phyloP scores from a whole-genome alignment of 1,140 invertebrate species.

The Lasaia peninsularis region DNA sequence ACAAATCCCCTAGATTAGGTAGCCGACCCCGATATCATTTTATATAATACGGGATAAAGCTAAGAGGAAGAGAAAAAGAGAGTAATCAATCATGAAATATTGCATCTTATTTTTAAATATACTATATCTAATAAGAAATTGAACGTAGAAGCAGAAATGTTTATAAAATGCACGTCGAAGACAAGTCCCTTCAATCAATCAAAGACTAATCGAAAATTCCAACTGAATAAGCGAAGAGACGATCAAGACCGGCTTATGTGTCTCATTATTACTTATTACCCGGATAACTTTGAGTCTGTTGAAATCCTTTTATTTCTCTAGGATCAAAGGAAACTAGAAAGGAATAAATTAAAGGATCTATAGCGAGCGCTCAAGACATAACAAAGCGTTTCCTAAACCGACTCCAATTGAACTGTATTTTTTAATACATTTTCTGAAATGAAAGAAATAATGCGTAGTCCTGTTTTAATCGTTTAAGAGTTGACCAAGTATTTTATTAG shows the following conservation, averaged over 20 bases:
- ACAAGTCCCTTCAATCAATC: conserved; percentile 71
- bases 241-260: conserved; percentile 60
- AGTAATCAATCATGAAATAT: neutral
- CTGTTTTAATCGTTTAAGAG: too few species aligned
- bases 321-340: conserved; percentile 52
- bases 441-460: too few species aligned
- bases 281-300: conserved; percentile 34
- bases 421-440: too few species aligned
- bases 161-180: conserved; percentile 69
- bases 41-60: too few species aligned
- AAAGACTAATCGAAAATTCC: conserved; percentile 74
- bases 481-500: too few species aligned
- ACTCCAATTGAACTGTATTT: conserved; percentile 1
- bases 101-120: conserved; percentile 16
- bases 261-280: conserved; percentile 66
- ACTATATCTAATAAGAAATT: conserved; percentile 21
- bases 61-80: neutral
- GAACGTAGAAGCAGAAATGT: conserved; percentile 56
- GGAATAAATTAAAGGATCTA: conserved; percentile 48
- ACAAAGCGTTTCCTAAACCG: conserved; percentile 29
- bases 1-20: too few species aligned
- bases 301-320: conserved; percentile 54
- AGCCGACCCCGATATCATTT: too few species aligned
- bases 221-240: conserved; percentile 62
- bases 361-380: conserved; percentile 36